Base-by-base conservation (phyloP, 2,888 invertebrate species). In the Drosophila gaucha region DNA sequence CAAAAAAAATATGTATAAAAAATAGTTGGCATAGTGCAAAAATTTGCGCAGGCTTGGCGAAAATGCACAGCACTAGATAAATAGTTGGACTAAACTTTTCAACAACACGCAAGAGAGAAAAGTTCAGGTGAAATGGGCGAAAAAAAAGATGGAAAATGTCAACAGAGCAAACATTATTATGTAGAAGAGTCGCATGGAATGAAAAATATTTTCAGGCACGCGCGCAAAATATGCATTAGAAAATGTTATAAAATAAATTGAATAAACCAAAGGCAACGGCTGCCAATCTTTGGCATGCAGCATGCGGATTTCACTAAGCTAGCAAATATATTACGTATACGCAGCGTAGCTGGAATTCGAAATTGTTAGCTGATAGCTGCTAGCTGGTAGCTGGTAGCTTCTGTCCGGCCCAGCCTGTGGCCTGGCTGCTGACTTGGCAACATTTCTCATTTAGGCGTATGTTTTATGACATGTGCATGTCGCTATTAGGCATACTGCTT, bases 191-290 rank as follows among this genome's bases (percentile, higher is more conserved):
- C 52, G 18, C 36, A 31, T 26, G 41, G 46, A 43, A 50, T 58
- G 54, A 43, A 60, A 73, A 75, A 55, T 56, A 80, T 86, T 80
- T 75, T 78, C 64, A 78, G 66, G 82, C 82, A 82, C 82, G 86
- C 84, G 78, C 86, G 58, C 76, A 55, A 69, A 80, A 80, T 83
- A 83, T 82, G 78, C 86, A 82, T 80, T 86, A 66, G 85, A 82
- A 86, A 86, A 86, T 86, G 73, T 74, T 80, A 71, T 80, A 86
- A 76, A 78, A 82, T 78, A 86, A 82, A 86, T 82, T 82, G 85
- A 86, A 82, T 82, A 80, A 82, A 75, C 73, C 86, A 62, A 67
- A 74, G 60, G 58, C 62, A 39, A 30, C 9, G 43, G 38, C 66
- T 78, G 67, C 55, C 68, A 80, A 74, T 79, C 71, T 77, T 44